These are phyloP conservation scores for Antheraea pernyi DNA, from an alignment of 1,140 invertebrate species.

Conservation along the genomic window DNA sequence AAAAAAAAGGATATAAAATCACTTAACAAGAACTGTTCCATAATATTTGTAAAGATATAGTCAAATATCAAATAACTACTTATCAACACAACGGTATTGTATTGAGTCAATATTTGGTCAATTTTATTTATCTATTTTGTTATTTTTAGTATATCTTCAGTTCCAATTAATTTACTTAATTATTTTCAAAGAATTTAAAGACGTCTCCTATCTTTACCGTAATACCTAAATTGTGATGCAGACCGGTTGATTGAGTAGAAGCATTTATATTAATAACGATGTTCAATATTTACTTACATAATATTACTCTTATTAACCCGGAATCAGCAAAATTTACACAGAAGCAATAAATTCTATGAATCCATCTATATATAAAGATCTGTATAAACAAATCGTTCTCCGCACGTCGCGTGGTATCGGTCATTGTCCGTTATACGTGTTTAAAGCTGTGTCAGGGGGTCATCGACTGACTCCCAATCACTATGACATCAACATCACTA, in stretches of 20 bases:
- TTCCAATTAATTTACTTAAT: no score
- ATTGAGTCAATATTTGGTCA: no score
- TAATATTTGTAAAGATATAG: no score
- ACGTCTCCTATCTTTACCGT: not conserved
- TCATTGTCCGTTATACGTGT: slow-evolving; percentile 54
- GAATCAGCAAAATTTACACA: not conserved
- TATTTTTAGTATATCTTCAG: no score
- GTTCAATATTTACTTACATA: not conserved
- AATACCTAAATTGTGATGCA: not conserved
- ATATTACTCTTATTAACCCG: not conserved
- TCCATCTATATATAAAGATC: not conserved
- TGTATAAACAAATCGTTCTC: not conserved
- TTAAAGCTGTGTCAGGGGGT: slow-evolving; percentile 70
- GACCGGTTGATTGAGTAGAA: not conserved
- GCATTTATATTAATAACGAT: not conserved
- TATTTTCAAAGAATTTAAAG: not conserved
- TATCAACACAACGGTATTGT: no score
- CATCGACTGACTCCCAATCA: slow-evolving; percentile 70
- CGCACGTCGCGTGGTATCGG: slow-evolving; percentile 31
- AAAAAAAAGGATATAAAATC: no score
- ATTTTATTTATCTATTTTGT: no score
- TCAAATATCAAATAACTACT: no score
- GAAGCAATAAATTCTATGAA: not conserved
- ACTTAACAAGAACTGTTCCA: no score
- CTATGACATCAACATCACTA: slow-evolving; percentile 71